A percentile compares a stretch with the other conserved stretches of the same genome.
phyloP scores from a whole-genome alignment of 2,113 vertebrate genomes.

The Martes martes region DNA sequence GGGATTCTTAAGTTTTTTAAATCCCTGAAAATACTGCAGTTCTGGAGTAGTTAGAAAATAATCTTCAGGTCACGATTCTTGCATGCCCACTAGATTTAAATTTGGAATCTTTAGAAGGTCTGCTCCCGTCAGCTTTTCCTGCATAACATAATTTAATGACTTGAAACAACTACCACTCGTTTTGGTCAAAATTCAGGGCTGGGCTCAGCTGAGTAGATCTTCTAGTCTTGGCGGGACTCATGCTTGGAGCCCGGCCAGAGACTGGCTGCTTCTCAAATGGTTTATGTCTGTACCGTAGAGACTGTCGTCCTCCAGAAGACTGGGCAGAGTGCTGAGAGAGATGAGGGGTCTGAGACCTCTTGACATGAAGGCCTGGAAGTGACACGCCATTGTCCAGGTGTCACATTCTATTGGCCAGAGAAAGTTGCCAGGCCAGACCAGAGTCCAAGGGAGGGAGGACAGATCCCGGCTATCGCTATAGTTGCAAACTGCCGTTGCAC shows the following conservation, averaged over 20 bases:
- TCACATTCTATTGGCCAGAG: neutral
- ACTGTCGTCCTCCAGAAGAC: neutral
- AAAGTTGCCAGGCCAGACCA: neutral
- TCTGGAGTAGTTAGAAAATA: neutral
- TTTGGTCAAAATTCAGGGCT: neutral
- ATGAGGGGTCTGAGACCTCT: no score
- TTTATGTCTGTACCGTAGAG: neutral
- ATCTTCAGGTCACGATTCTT: neutral
- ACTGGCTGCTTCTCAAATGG: neutral
- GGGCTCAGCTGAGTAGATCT: neutral
- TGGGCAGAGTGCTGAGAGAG: neutral
- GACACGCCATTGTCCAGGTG: neutral
- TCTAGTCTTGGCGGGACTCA: neutral
- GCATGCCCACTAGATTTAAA: neutral
- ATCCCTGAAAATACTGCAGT: neutral
- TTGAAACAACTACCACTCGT: neutral
- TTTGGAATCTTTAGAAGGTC: neutral
- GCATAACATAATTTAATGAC: neutral
- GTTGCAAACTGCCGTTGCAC: neutral
- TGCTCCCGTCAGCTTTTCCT: neutral
- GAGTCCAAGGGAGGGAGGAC: neutral
- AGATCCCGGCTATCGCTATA: accelerated
- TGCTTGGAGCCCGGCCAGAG: no score
- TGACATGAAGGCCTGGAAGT: neutral
- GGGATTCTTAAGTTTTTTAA: neutral